phyloP scores from a whole-genome alignment of 2,113 vertebrate species.

The Oncorhynchus mykiss region DNA sequence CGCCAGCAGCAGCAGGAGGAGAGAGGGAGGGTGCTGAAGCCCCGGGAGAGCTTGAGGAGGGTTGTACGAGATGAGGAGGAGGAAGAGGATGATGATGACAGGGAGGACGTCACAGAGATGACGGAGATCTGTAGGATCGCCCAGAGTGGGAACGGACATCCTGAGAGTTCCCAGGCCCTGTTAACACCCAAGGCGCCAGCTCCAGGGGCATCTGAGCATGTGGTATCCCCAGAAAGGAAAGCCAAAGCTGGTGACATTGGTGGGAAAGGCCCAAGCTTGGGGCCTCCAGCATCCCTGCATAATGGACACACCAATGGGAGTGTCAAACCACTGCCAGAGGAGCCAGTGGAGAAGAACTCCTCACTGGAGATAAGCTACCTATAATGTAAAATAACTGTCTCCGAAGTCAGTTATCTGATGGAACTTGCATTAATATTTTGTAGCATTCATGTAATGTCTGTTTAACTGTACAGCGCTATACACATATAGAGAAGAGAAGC shows the following conservation, averaged over 20 bases:
- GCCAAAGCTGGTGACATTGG: conserved; percentile 32
- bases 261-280: conserved; percentile 49
- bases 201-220: conserved; percentile 31
- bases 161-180: conserved; percentile 38
- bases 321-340: conserved; percentile 70
- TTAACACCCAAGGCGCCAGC: conserved; percentile 53
- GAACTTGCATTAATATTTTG: conserved; percentile 30
- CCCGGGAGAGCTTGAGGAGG: conserved; percentile 71
- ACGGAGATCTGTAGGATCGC: conserved; percentile 80
- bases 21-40: conserved; percentile 64
- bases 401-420: not conserved
- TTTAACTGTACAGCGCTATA: not conserved
- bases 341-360: conserved; percentile 62
- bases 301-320: conserved; percentile 68
- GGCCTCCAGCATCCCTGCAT: conserved; percentile 45
- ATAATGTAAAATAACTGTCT: conserved; percentile 54
- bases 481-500: not conserved
- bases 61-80: conserved; percentile 54
- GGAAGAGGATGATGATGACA: conserved; percentile 60
- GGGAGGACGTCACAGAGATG: conserved; percentile 68
- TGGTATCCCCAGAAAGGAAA: conserved; percentile 47
- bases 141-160: conserved; percentile 72
- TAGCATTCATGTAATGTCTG: not conserved
- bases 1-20: conserved; percentile 60
- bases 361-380: conserved; percentile 83